A percentile compares a stretch with the other conserved stretches of the same genome.
Evolutionary conservation across 2,797 vertebrate species (phyloP).

Genomic region (Falco berigora): DNA sequence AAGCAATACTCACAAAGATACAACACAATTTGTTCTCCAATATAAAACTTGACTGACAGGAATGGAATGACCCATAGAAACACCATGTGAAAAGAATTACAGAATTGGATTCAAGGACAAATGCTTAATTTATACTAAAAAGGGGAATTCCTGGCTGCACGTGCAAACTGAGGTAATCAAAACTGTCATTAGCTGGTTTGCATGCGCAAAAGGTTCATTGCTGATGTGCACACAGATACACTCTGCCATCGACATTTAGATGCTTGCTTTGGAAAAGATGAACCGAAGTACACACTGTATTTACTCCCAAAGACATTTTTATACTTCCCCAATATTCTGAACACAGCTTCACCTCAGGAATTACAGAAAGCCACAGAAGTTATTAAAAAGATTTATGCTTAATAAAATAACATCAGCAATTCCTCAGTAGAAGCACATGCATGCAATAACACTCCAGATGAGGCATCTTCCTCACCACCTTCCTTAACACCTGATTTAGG

Average conservation of each 20-base stretch:
- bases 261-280: background rate
- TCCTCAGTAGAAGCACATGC: background rate
- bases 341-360: background rate
- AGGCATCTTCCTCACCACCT: background rate
- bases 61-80: background rate
- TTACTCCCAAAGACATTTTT: background rate
- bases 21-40: background rate
- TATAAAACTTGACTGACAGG: background rate
- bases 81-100: background rate
- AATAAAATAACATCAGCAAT: background rate
- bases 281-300: background rate
- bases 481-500: background rate
- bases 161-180: background rate
- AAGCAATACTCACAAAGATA: background rate
- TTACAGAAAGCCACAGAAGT: background rate
- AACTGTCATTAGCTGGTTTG: background rate
- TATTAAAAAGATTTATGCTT: background rate
- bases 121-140: background rate
- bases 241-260: background rate
- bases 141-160: background rate
- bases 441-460: background rate
- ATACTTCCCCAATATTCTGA: background rate
- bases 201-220: background rate
- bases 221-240: background rate
- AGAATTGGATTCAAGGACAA: background rate